phyloP scores from a whole-genome alignment of 2,888 invertebrate species.

The Poecilus cupreus region DNA sequence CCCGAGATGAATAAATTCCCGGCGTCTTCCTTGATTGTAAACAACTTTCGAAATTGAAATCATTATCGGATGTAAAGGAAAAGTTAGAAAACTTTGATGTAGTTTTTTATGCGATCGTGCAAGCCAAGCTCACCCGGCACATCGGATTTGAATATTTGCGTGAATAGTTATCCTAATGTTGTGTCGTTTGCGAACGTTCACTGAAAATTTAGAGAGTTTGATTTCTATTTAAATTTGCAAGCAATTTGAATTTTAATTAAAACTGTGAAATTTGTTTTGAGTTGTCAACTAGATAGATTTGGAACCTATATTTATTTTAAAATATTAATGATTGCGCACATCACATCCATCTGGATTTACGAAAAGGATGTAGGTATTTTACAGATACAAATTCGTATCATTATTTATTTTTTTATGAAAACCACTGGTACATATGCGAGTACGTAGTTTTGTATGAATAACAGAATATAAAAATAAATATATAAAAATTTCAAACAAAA shows the following conservation, averaged over 20 bases:
- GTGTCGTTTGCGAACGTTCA: constrained; percentile 4
- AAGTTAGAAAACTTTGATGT: constrained; percentile 54
- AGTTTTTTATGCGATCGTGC: constrained; percentile 43
- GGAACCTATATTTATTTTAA: background rate
- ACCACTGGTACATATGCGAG: too few relatives aligned
- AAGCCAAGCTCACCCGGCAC: background rate
- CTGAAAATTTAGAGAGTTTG: constrained; percentile 27
- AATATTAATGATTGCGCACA: background rate
- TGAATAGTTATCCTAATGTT: constrained; percentile 37
- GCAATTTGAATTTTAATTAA: constrained; percentile 47
- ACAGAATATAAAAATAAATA: too few relatives aligned
- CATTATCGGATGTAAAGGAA: constrained; percentile 55
- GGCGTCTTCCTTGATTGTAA: constrained; percentile 41
- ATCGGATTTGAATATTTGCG: constrained; percentile 44
- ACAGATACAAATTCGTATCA: too few relatives aligned
- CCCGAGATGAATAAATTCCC: constrained; percentile 40
- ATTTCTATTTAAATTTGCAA: constrained; percentile 32
- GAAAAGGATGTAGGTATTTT: too few relatives aligned
- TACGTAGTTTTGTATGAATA: too few relatives aligned
- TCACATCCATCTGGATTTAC: too few relatives aligned
- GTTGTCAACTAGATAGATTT: background rate
- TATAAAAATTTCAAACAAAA: too few relatives aligned
- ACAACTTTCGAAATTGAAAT: constrained; percentile 57
- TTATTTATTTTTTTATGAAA: too few relatives aligned
- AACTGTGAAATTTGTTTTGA: constrained; percentile 4